phyloP scores from a whole-genome alignment of 2,888 invertebrate species.

The Anagyrus pseudococci region DNA sequence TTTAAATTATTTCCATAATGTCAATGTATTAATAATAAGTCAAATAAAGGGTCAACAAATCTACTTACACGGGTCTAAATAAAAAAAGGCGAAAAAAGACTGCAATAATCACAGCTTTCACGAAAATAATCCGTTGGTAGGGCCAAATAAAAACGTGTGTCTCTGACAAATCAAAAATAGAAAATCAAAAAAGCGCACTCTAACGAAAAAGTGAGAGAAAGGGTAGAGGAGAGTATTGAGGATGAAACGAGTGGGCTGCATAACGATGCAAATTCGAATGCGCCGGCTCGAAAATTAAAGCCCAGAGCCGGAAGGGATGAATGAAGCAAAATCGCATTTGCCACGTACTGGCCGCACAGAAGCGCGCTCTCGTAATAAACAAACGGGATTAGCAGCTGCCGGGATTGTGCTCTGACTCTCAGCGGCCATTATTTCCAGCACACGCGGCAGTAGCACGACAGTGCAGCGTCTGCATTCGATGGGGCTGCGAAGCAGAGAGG shows the following conservation, averaged over 20 bases:
- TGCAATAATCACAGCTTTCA: too few relatives aligned
- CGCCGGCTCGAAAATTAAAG: slow-evolving; percentile 31
- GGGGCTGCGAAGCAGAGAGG: not conserved
- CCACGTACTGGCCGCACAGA: slow-evolving; percentile 30
- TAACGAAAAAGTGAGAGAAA: not conserved
- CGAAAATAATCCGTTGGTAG: too few relatives aligned
- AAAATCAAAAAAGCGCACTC: not conserved
- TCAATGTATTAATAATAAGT: too few relatives aligned
- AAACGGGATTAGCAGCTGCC: slow-evolving; percentile 48
- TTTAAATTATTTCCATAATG: too few relatives aligned
- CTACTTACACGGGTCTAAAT: too few relatives aligned
- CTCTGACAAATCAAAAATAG: too few relatives aligned
- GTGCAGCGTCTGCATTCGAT: too few relatives aligned
- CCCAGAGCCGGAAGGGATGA: slow-evolving; percentile 34
- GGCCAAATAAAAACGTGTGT: too few relatives aligned
- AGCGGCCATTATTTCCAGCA: slow-evolving; percentile 41
- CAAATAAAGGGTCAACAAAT: too few relatives aligned
- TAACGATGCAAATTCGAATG: slow-evolving; percentile 13
- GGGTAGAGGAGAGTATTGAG: not conserved
- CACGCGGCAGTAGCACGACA: slow-evolving; percentile 37
- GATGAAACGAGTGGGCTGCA: slow-evolving; percentile 2
- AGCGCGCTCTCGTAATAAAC: slow-evolving; percentile 50
- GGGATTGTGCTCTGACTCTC: slow-evolving; percentile 45
- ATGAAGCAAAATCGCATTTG: slow-evolving; percentile 50
- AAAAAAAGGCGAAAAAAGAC: too few relatives aligned